Conservation (phyloP, 2,888 invertebrate species). For the Eupithecia exiguata region DNA sequence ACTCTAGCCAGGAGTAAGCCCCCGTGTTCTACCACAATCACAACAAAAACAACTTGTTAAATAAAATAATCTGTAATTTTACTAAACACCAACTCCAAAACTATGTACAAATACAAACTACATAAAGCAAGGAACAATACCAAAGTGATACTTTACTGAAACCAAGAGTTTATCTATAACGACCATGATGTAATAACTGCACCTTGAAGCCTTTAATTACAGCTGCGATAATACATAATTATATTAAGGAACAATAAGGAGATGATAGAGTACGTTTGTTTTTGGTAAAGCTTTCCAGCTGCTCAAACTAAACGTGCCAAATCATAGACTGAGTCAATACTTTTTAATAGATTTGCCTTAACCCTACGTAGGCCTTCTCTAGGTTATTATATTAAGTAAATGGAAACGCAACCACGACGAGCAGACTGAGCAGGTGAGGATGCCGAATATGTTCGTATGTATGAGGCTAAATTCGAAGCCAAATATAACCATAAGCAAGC, state of each 20-base stretch:
- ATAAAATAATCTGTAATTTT: neutral
- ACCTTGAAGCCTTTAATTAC: neutral
- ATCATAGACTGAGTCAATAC: neutral
- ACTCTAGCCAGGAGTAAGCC: neutral
- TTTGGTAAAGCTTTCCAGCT: neutral
- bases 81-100: neutral
- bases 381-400: neutral
- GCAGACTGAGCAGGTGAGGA: neutral
- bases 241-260: neutral
- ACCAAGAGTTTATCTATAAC: too few relatives aligned
- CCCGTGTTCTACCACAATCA: neutral
- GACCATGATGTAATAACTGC: neutral
- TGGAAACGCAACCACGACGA: neutral
- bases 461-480: constrained; percentile 4
- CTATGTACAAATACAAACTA: neutral
- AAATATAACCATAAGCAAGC: constrained; percentile 21
- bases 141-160: neutral
- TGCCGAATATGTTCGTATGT: neutral
- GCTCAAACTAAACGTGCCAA: neutral
- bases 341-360: neutral
- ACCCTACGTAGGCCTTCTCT: neutral
- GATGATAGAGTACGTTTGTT: neutral
- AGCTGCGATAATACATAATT: neutral
- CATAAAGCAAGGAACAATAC: neutral
- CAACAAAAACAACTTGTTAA: neutral